Evolutionary conservation across 64 coral and sea anemone species (phyloP), one percentile per base, ranked within the genome.

Genomic region (Dendronephthya gigantea): DNA sequence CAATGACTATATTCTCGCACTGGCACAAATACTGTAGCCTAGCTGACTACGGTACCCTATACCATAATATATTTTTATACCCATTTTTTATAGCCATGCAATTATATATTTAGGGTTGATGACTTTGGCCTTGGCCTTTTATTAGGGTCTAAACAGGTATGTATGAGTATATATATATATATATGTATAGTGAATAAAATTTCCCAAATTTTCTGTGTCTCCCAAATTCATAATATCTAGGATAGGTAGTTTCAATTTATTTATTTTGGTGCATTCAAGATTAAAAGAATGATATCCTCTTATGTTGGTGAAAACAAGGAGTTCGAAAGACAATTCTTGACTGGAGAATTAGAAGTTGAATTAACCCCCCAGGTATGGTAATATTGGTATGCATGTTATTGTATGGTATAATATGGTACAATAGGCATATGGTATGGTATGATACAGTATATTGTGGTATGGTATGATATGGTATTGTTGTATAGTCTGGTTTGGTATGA

Each of bases 271-370:
- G 11, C 11, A 45, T 65, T 45, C 7, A 82, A 94, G 89, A 91
- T 97, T 12, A 97, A 91, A 31, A 58, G 94, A 66, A 97, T 97
- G 94, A 90, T 97, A 83, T 97, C 94, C 45, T 97, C 94, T 37
- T 97, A 97, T 87, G 94, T 97, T 32, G 94, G 94, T 55, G 94
- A 97, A 35, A 97, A 97, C 91, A 92, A 92, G 9, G 94, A 97
- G 30, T 97, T 97, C 91, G 94, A 92, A 59, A 89, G 94, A 23
- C 94, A 97, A 51, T 97, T 91, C 58, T 51, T 97, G 15, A 87
- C 94, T 81, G 94, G 94, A 83, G 94, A 97, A 83, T 82, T 97
- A 17, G 94, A 97, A 81, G 94, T 97, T 25, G 94, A 97, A 62
- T 86, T 97, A 48, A 97, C 94, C 17, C 94, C 94, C 32, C 94